Percentiles rank a stretch among this genome's conserved stretches.
Conservation (phyloP, 2,888 invertebrate genomes). For the Lasioglossum calceatum region DNA sequence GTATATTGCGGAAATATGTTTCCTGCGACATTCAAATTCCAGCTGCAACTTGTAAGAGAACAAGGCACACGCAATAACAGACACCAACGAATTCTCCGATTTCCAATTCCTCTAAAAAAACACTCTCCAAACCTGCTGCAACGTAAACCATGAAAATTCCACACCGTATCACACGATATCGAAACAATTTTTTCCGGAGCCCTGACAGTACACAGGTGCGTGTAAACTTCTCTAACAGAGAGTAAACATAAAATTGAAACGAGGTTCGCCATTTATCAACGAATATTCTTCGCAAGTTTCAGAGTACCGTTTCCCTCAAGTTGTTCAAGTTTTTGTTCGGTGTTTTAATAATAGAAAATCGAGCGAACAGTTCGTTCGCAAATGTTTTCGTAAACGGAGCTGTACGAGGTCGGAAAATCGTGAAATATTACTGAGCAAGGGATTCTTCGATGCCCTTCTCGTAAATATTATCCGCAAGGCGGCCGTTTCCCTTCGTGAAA, state of each 20-base stretch:
- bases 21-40: too few species aligned
- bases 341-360: conserved; percentile 13
- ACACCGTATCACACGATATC: too few species aligned
- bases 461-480: conserved; percentile 64
- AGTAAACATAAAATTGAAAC: neutral
- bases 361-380: neutral
- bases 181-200: neutral
- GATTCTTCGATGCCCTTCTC: conserved; percentile 42
- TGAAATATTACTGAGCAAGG: conserved; percentile 28
- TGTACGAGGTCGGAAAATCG: neutral
- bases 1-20: neutral
- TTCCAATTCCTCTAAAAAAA: too few species aligned
- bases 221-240: neutral
- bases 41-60: neutral
- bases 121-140: too few species aligned
- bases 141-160: too few species aligned
- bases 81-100: neutral
- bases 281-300: neutral
- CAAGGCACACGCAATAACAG: neutral
- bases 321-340: neutral
- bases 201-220: neutral
- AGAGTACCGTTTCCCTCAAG: too few species aligned
- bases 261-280: neutral
- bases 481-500: conserved; percentile 33
- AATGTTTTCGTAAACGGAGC: neutral